A percentile compares a stretch with the other conserved stretches of the same genome.
phyloP scores from a whole-genome alignment of 2,888 invertebrate species.

The Pteria penguin region DNA sequence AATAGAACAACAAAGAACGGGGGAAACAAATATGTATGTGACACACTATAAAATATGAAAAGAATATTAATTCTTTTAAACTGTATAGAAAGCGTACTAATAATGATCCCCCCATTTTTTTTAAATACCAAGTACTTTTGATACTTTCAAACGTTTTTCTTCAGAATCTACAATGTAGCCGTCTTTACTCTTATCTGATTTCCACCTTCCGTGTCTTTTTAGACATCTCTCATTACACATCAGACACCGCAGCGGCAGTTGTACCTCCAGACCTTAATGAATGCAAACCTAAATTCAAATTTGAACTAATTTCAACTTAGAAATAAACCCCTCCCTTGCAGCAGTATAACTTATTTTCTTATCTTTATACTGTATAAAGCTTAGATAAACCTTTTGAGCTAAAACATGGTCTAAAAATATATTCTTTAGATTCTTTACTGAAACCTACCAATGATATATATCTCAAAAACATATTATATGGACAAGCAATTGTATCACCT shows the following conservation, averaged over 20 bases:
- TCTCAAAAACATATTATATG: neutral
- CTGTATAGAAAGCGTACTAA: too few relatives aligned
- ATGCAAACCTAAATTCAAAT: conserved; percentile 3
- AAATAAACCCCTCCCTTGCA: neutral
- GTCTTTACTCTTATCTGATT: neutral
- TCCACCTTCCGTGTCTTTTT: neutral
- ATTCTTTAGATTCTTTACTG: too few relatives aligned
- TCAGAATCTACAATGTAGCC: neutral
- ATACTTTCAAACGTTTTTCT: neutral
- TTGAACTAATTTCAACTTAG: neutral
- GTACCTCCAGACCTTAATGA: neutral
- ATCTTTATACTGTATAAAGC: too few relatives aligned
- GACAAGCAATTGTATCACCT: neutral
- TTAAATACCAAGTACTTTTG: neutral
- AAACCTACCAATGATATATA: neutral
- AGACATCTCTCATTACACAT: neutral
- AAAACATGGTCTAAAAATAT: too few relatives aligned
- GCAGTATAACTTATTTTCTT: neutral
- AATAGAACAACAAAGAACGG: too few relatives aligned
- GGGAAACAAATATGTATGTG: too few relatives aligned
- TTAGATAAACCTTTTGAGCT: too few relatives aligned
- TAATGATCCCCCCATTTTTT: too few relatives aligned
- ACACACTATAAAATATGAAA: too few relatives aligned
- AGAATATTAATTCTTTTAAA: too few relatives aligned
- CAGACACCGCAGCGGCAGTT: neutral